A percentile compares a stretch with the other conserved stretches of the same genome.
Evolutionary conservation across 1,140 invertebrate species (phyloP).

Genomic region (Drosophila dunni): DNA sequence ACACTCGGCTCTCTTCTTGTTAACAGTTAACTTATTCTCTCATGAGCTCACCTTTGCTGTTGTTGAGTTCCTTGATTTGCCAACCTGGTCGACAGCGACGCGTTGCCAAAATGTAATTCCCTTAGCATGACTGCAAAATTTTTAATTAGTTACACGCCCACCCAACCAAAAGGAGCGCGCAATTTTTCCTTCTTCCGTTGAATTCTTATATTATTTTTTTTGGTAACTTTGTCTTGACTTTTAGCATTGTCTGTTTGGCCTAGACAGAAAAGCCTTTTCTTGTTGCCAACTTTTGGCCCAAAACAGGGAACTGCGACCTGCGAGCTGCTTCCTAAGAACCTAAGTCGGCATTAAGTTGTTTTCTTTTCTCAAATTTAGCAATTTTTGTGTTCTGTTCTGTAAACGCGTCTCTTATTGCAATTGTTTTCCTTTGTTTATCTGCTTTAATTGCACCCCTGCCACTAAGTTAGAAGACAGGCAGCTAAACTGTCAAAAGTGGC

Average conservation of each 20-base stretch:
- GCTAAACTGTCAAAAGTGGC: background rate
- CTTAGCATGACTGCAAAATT: slow-evolving; percentile 76
- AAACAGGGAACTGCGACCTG: background rate
- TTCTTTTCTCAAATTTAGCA: slow-evolving; percentile 66
- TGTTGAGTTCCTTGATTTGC: slow-evolving; percentile 67
- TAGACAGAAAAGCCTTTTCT: slow-evolving; percentile 28
- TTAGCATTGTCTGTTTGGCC: slow-evolving; percentile 9
- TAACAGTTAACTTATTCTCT: slow-evolving; percentile 10
- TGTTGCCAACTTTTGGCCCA: slow-evolving; percentile 42
- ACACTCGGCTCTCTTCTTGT: background rate
- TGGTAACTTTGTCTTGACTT: background rate
- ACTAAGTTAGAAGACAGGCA: slow-evolving; percentile 19
- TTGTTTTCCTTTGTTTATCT: slow-evolving; percentile 78
- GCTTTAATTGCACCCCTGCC: slow-evolving; percentile 67
- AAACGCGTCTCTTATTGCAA: slow-evolving; percentile 55
- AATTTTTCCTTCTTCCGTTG: slow-evolving; percentile 16
- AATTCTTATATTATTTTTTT: slow-evolving; percentile 13
- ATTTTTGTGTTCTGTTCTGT: slow-evolving; percentile 52
- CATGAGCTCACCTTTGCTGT: background rate
- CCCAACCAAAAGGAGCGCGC: background rate
- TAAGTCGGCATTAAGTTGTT: slow-evolving; percentile 69
- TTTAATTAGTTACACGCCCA: slow-evolving; percentile 72
- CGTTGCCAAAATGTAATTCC: slow-evolving; percentile 72
- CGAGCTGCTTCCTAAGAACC: slow-evolving; percentile 33
- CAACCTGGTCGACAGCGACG: slow-evolving; percentile 56